These are phyloP conservation scores for Drosophila nannoptera DNA, from an alignment of 1,140 invertebrate species.

Conservation along the genomic window DNA sequence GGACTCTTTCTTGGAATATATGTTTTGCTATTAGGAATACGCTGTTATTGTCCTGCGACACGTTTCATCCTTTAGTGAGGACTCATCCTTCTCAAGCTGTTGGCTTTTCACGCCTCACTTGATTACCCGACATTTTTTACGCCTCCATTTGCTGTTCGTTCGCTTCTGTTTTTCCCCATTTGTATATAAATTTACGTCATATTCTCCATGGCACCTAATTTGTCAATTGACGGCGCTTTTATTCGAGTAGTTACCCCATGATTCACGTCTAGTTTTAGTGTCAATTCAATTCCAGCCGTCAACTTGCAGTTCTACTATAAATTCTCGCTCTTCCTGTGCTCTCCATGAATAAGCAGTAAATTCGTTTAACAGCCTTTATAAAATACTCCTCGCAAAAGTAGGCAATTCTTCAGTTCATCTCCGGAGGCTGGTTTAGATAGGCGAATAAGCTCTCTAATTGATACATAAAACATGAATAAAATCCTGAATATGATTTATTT, in stretches of 20 bases:
- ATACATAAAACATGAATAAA: no score
- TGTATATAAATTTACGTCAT: slow-evolving; percentile 11
- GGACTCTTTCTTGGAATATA: slow-evolving; percentile 11
- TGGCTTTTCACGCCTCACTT: slow-evolving; percentile 19
- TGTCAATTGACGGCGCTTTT: slow-evolving; percentile 17
- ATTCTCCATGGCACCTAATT: background rate
- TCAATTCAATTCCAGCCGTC: slow-evolving; percentile 10
- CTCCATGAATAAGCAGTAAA: slow-evolving; percentile 1
- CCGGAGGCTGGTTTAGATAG: background rate
- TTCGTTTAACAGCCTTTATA: background rate
- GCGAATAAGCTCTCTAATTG: no score
- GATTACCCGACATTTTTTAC: slow-evolving; percentile 44
- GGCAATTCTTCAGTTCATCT: background rate
- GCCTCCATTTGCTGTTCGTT: slow-evolving; percentile 25
- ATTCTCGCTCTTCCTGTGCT: background rate
- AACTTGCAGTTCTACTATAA: slow-evolving; percentile 6
- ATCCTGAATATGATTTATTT: no score
- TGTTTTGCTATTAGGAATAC: slow-evolving; percentile 18
- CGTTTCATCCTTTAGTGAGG: slow-evolving; percentile 46
- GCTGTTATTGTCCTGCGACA: slow-evolving; percentile 23
- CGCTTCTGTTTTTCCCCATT: slow-evolving; percentile 17
- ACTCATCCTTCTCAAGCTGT: slow-evolving; percentile 25
- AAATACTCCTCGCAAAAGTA: background rate
- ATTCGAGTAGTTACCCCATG: slow-evolving; percentile 5
- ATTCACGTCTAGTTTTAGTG: slow-evolving; percentile 25